These are phyloP conservation scores for Ecdyonurus torrentis DNA, from an alignment of 2,888 invertebrate genomes.

Conservation along the genomic window DNA sequence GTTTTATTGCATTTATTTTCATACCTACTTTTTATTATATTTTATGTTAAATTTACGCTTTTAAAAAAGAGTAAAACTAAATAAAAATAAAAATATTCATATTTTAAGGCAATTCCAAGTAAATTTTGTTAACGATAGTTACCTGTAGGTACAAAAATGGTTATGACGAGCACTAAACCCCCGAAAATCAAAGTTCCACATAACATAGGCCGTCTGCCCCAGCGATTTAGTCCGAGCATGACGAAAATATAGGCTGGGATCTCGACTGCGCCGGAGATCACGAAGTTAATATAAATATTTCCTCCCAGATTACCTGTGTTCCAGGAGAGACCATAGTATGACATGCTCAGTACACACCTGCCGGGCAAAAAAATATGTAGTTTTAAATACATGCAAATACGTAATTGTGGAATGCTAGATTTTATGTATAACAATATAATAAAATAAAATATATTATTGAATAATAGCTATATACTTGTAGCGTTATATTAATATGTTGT, in stretches of 20 bases:
- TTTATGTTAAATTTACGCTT: too few species aligned
- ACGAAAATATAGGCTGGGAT: constrained; percentile 49
- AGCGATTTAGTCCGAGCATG: constrained; percentile 45
- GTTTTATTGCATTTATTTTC: too few species aligned
- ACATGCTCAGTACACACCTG: constrained; percentile 55
- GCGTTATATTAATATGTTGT: too few species aligned
- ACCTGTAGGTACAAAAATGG: constrained; percentile 39
- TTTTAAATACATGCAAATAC: neutral
- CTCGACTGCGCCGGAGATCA: constrained; percentile 55
- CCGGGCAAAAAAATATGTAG: constrained; percentile 10
- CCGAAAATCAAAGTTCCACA: constrained; percentile 50
- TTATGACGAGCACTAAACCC: constrained; percentile 38
- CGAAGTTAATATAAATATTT: constrained; percentile 53
- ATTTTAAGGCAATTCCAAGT: too few species aligned
- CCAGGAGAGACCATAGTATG: constrained; percentile 64
- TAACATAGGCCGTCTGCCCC: constrained; percentile 49
- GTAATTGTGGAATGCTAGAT: neutral
- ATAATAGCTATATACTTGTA: too few species aligned
- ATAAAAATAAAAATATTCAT: too few species aligned
- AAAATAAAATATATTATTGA: too few species aligned
- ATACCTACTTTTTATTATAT: too few species aligned
- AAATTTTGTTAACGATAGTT: too few species aligned
- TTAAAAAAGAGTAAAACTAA: too few species aligned
- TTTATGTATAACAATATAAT: too few species aligned
- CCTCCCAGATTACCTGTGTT: constrained; percentile 53